phyloP scores from a whole-genome alignment of 2,888 invertebrate genomes.

The Rapana venosa region DNA sequence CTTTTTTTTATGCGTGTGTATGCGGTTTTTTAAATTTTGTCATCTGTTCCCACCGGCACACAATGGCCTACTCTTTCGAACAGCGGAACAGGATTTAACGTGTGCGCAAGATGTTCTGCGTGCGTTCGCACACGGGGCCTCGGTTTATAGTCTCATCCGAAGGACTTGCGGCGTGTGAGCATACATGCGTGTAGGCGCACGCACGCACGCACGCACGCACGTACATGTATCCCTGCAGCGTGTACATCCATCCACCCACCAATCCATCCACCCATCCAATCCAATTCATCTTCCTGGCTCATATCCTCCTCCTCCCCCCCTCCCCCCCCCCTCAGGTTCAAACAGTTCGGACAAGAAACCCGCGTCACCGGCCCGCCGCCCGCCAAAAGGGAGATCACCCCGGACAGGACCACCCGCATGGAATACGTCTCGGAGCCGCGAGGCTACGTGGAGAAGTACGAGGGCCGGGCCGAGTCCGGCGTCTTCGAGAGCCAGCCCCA shows the following conservation, averaged over 20 bases:
- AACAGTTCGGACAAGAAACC: constrained; percentile 84
- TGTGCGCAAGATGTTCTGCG: too few relatives aligned
- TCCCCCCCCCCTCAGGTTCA: constrained; percentile 82
- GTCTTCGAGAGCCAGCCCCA: constrained; percentile 69
- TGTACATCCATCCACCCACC: too few relatives aligned
- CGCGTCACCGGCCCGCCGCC: constrained; percentile 49
- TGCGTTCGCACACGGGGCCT: too few relatives aligned
- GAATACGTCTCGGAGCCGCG: constrained; percentile 73
- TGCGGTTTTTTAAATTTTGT: too few relatives aligned
- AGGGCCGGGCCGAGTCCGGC: constrained; percentile 65
- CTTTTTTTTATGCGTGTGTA: too few relatives aligned
- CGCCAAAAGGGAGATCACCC: constrained; percentile 65
- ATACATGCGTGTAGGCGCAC: not conserved
- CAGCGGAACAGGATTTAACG: too few relatives aligned
- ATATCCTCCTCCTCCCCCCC: not conserved
- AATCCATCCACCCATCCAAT: too few relatives aligned
- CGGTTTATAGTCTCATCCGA: too few relatives aligned
- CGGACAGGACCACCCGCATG: constrained; percentile 63
- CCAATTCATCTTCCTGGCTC: not conserved
- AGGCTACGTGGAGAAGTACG: constrained; percentile 59
- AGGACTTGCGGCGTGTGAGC: too few relatives aligned
- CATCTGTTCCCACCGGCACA: too few relatives aligned
- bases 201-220: not conserved
- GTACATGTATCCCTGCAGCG: not conserved
- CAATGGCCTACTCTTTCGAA: too few relatives aligned